Conservation (phyloP, 2,113 vertebrate genomes). For the Pristiophorus japonicus region DNA sequence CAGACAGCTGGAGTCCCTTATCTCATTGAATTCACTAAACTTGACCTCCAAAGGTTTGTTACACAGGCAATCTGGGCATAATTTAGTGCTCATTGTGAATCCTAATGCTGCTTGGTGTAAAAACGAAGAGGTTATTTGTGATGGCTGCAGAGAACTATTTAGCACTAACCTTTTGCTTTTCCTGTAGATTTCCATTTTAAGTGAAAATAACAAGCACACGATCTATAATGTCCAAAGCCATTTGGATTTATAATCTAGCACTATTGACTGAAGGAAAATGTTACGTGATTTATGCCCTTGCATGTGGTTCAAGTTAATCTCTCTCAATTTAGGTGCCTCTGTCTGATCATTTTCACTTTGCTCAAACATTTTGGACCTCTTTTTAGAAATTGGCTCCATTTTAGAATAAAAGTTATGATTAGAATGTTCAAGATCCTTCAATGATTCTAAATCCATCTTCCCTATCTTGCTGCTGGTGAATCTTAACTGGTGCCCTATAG, state of each 20-base stretch:
- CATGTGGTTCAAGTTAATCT: not conserved
- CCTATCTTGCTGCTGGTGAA: not conserved
- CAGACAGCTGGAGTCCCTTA: not conserved
- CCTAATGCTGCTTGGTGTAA: not conserved
- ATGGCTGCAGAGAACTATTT: not conserved
- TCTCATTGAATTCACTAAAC: not conserved
- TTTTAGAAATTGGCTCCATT: not conserved
- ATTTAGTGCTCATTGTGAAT: not conserved
- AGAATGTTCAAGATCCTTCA: not conserved
- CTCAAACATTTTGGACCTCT: not conserved
- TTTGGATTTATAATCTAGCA: not conserved
- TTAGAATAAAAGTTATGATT: not conserved
- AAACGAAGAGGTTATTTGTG: not conserved
- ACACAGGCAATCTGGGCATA: not conserved
- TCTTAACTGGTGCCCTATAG: not conserved
- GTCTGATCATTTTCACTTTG: not conserved
- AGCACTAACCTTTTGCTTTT: not conserved
- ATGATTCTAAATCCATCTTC: not conserved
- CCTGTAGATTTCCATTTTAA: not conserved
- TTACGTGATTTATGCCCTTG: not conserved
- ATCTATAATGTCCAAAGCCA: not conserved
- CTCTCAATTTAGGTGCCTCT: not conserved
- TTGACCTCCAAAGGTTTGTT: not conserved
- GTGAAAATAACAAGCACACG: not conserved
- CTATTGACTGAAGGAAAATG: not conserved